A percentile compares a stretch with the other conserved stretches of the same genome.
phyloP scores from a whole-genome alignment of 2,797 vertebrate genomes.

The Phalanger gymnotis region DNA sequence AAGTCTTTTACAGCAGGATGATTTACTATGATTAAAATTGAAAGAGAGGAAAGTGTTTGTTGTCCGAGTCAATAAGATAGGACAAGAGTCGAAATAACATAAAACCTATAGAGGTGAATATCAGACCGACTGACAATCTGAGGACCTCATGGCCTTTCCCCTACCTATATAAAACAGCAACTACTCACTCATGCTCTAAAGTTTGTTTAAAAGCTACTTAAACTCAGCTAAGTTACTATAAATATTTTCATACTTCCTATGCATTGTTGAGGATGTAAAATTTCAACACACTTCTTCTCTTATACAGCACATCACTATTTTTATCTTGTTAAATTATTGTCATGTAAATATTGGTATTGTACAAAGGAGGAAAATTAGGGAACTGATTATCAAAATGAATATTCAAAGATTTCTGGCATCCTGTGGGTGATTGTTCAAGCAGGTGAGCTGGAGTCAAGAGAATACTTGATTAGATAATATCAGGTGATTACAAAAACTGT shows the following conservation, averaged over 20 bases:
- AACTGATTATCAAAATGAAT: constrained; percentile 56
- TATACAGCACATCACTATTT: constrained; percentile 59
- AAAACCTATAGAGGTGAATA: constrained; percentile 7
- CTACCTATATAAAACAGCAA: constrained; percentile 41
- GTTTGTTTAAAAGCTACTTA: constrained; percentile 77
- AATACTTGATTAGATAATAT: constrained; percentile 34
- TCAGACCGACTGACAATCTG: constrained; percentile 47
- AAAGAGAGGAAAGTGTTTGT: constrained; percentile 39
- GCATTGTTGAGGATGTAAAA: constrained; percentile 64
- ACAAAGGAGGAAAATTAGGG: constrained; percentile 51
- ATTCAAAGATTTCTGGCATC: constrained; percentile 61
- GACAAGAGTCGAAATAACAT: constrained; percentile 54
- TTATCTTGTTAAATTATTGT: constrained; percentile 54
- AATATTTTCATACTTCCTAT: constrained; percentile 78
- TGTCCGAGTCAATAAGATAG: constrained; percentile 52
- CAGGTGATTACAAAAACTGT: constrained; percentile 52
- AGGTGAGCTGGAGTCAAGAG: constrained; percentile 49
- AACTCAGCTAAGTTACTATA: constrained; percentile 71
- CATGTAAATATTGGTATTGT: constrained; percentile 57
- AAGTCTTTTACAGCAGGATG: background rate
- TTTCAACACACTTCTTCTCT: constrained; percentile 59
- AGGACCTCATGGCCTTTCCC: background rate
- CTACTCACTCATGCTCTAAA: constrained; percentile 67
- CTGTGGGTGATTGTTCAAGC: constrained; percentile 54
- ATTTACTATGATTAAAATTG: constrained; percentile 10